Evolutionary conservation across 2,888 invertebrate species (phyloP), one percentile per base, ranked within the genome.

Genomic region (Hydriomena furcata): DNA sequence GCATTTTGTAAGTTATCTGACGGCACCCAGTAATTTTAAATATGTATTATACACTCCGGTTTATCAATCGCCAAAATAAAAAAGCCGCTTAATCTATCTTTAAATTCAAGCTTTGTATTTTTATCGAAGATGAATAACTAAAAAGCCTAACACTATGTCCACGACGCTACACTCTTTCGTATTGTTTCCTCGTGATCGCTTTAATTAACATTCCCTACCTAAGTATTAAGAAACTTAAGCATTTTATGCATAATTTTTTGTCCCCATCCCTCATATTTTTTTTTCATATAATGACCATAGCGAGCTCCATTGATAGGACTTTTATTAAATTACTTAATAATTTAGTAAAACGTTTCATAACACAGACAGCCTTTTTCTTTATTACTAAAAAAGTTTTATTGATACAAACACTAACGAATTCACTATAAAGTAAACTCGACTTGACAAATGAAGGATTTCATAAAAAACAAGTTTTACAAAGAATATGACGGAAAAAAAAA

Each of bases 111-210:
- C 17, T 25, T 5, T 27, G 7, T 7, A 23, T 23, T 35, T 35
- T 13, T 12, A 31, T 25, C n/a, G 34, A 12, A 52, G 32, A 31
- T 52, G 42, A 31, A 35, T 25, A 30, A 47, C 52, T 47, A 34
- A 2, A 21, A 20, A 38, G 17, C 11, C 7, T 3, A 7, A 8
- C 23, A 35, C 52, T 37, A 30, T 47, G 43, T 27, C 47, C 6
- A 43, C 25, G 47, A 47, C 36, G 61, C 55, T 59, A 55, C 54
- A 75, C 78, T 79, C 79, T 76, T 79, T 82, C 69, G 69, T 72
- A 68, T 72, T 73, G 63, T 66, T 66, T 66, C 64, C 68, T 61
- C 59, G 64, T 63, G 66, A 67, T 66, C 64, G 71, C 61, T 69
- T 66, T 73, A 72, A 74, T 72, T 74, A 73, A 65, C 57, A 59